Evolutionary conservation across 2,113 vertebrate species (phyloP).

Genomic region (Lophotis ruficrista): DNA sequence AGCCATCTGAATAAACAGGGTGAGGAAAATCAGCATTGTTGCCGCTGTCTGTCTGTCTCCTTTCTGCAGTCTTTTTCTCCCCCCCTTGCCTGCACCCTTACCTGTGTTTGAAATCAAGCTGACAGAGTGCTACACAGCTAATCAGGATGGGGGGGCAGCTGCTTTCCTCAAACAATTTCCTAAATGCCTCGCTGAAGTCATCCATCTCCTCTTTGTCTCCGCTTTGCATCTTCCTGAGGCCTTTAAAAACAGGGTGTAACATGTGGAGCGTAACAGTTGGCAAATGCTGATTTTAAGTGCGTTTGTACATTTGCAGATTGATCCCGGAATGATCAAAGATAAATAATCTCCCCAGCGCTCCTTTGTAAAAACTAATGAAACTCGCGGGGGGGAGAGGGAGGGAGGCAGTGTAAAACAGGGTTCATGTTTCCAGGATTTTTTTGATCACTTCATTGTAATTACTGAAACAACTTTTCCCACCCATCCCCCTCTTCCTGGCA

Average conservation of each 20-base stretch:
- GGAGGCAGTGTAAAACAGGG: neutral
- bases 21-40: neutral
- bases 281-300: slow-evolving; percentile 43
- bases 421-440: neutral
- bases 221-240: neutral
- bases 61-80: neutral
- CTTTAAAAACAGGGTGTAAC: slow-evolving; percentile 13
- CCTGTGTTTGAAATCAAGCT: slow-evolving; percentile 33
- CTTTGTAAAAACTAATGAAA: slow-evolving; percentile 52
- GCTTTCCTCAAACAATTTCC: slow-evolving; percentile 23
- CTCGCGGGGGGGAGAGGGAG: neutral
- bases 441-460: slow-evolving; percentile 45
- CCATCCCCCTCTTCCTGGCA: neutral
- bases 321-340: slow-evolving; percentile 59
- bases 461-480: slow-evolving; percentile 1
- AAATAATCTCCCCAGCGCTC: slow-evolving; percentile 44
- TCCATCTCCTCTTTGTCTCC: neutral
- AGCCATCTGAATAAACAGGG: slow-evolving; percentile 3
- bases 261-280: slow-evolving; percentile 37
- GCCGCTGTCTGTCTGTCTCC: neutral
- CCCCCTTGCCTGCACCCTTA: neutral
- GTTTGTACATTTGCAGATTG: slow-evolving; percentile 49
- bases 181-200: neutral
- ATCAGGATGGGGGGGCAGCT: slow-evolving; percentile 48
- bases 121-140: neutral